These are phyloP conservation scores for Oplegnathus fasciatus DNA, from an alignment of 2,113 vertebrate species.

Conservation along the genomic window DNA sequence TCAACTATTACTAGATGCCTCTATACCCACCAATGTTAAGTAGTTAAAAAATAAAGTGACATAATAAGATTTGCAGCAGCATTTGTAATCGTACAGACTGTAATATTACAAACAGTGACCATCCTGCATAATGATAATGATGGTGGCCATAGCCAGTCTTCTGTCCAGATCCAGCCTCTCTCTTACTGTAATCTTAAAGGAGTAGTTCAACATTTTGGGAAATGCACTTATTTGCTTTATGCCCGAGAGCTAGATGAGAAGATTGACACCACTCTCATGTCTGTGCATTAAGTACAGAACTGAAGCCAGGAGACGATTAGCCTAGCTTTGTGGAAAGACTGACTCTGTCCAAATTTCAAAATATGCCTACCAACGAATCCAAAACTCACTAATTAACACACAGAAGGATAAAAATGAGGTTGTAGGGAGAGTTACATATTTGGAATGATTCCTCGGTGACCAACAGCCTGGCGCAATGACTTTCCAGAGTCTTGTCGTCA, in stretches of 20 bases:
- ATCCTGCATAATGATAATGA: slow-evolving; percentile 6
- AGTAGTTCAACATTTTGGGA: slow-evolving; percentile 9
- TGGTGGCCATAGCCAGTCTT: neutral
- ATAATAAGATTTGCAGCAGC: neutral
- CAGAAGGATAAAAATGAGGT: neutral
- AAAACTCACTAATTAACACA: neutral
- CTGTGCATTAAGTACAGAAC: too few species aligned
- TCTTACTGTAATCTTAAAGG: slow-evolving; percentile 5
- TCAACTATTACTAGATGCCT: neutral
- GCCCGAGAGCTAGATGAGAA: neutral
- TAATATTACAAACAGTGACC: slow-evolving; percentile 22
- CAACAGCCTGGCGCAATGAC: neutral
- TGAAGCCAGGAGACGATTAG: neutral
- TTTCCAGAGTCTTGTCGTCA: neutral
- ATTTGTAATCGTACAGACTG: slow-evolving; percentile 31
- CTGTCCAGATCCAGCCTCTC: slow-evolving; percentile 20
- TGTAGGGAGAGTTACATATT: too few species aligned
- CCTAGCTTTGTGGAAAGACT: neutral
- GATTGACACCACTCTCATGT: neutral
- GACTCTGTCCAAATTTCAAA: neutral
- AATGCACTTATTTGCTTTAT: neutral
- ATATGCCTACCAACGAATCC: neutral
- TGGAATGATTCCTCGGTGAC: neutral
- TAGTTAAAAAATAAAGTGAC: neutral
- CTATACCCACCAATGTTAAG: neutral